Evolutionary conservation across 2,888 invertebrate species (phyloP).

Genomic region (Malthinus seriepunctatus): DNA sequence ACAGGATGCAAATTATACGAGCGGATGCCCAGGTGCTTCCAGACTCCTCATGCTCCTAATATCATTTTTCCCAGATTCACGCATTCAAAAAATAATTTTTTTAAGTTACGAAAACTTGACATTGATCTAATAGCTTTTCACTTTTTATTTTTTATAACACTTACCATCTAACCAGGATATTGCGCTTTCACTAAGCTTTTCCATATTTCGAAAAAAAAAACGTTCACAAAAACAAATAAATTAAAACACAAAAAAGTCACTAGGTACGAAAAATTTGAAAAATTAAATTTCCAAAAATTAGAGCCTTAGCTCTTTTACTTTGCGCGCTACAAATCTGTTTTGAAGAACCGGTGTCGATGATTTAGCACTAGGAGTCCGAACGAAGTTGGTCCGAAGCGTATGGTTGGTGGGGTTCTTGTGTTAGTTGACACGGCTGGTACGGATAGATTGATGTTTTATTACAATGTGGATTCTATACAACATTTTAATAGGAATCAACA

Average conservation of each 20-base stretch:
- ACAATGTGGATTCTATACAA: background rate
- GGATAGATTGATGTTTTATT: constrained; percentile 12
- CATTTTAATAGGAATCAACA: no score
- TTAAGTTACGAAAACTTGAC: no score
- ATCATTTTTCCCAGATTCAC: no score
- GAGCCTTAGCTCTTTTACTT: background rate
- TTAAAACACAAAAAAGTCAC: background rate
- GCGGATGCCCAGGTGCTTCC: no score
- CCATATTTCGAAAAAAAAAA: background rate
- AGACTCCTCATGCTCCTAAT: no score
- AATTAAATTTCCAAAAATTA: background rate
- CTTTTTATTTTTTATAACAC: no score
- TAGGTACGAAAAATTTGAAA: background rate
- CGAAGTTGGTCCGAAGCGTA: constrained; percentile 5
- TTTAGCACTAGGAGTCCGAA: constrained; percentile 10
- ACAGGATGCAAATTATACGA: no score
- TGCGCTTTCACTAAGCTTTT: constrained; percentile 25
- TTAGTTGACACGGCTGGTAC: constrained; percentile 38
- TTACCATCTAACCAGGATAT: constrained; percentile 32
- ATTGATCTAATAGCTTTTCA: no score
- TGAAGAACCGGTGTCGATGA: constrained; percentile 5
- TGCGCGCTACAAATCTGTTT: background rate
- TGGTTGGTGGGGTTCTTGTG: constrained; percentile 25
- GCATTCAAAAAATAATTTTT: no score
- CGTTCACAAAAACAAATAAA: background rate